Percentiles rank a stretch among this genome's conserved stretches.
Evolutionary conservation across 2,888 invertebrate species (phyloP).

Genomic region (Dicranocentrus wangi): DNA sequence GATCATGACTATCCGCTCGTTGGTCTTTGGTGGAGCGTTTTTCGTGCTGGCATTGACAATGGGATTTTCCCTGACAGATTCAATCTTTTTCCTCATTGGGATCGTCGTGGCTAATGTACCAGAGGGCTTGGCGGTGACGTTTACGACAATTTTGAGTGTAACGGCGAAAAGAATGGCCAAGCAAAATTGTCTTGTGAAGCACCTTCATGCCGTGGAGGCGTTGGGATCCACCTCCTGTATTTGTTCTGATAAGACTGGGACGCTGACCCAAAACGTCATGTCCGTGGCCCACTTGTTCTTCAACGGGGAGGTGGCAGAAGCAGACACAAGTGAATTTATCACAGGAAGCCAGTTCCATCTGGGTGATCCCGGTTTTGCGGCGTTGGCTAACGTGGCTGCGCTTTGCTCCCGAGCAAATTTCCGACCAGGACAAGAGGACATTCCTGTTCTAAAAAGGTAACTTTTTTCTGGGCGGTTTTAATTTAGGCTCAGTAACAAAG

Average conservation of each 20-base stretch:
- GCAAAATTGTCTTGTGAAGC: conserved; percentile 87
- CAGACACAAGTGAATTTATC: conserved; percentile 79
- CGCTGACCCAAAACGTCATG: conserved; percentile 83
- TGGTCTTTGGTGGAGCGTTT: conserved; percentile 78
- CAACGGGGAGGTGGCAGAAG: conserved; percentile 75
- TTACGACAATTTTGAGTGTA: conserved; percentile 80
- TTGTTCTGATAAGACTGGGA: conserved; percentile 84
- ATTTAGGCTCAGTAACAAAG: not conserved
- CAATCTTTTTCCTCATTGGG: conserved; percentile 75
- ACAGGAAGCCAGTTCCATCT: conserved; percentile 75
- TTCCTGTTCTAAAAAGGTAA: conserved; percentile 74
- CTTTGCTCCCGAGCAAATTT: conserved; percentile 85
- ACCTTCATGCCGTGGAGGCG: conserved; percentile 86
- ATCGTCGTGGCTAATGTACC: conserved; percentile 87
- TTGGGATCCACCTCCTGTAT: conserved; percentile 86
- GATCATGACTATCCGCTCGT: conserved; percentile 82
- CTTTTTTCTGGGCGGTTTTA: not conserved
- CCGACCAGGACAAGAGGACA: conserved; percentile 75
- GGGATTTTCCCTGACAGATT: conserved; percentile 55
- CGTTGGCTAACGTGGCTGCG: conserved; percentile 80
- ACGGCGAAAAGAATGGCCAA: conserved; percentile 87
- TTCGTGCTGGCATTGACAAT: conserved; percentile 45
- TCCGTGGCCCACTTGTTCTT: conserved; percentile 81
- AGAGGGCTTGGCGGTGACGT: conserved; percentile 69
- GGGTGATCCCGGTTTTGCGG: conserved; percentile 75